Evolutionary conservation across 2,888 invertebrate genomes (phyloP), one percentile per base, ranked within the genome.

Genomic region (Myathropa florea): DNA sequence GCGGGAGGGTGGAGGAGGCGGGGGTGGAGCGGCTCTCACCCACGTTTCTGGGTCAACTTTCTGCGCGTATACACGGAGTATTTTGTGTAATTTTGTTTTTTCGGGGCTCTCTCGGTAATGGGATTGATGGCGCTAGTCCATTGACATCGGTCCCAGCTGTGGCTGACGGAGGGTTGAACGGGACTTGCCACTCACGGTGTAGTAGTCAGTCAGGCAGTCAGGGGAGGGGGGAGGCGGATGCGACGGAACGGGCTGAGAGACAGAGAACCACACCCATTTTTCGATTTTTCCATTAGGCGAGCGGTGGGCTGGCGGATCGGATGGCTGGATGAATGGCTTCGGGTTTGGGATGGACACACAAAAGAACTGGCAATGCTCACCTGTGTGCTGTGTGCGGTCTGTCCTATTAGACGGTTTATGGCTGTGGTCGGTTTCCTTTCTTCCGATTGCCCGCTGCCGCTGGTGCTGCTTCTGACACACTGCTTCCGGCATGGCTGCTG

Each of bases 221-320:
- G 14, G 14, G n/a, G 10, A 10, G 30, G 9, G 2, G 33, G 33
- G 7, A 1, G 2, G 12, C 7, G 12, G 33, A 12, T 10, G 30
- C 10, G 10, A n/a, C n/a, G n/a, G n/a, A n/a, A n/a, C 60, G 64
- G 57, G 10, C 21, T 64, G 14, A 59, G 33, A 57, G 57, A 36
- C 28, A 39, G 75, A 76, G 67, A 76, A 73, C 85, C 82, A 73
- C 85, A 85, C 85, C 85, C 77, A 82, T 85, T 68, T 85, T 76
- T 85, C 76, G 81, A 85, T 85, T 81, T 84, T 85, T 81, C 84
- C 68, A 81, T 85, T 85, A 72, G 72, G 81, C 63, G 67, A 81
- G 73, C 24, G 53, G 65, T 26, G 53, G 65, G 39, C 39, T n/a
- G n/a, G 24, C 18, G 60, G 24, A n/a, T n/a, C 21, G 68, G 39